Percentiles rank a stretch among this genome's conserved stretches.
Evolutionary conservation across 1,140 invertebrate species (phyloP).

Genomic region (Coptotermes formosanus): DNA sequence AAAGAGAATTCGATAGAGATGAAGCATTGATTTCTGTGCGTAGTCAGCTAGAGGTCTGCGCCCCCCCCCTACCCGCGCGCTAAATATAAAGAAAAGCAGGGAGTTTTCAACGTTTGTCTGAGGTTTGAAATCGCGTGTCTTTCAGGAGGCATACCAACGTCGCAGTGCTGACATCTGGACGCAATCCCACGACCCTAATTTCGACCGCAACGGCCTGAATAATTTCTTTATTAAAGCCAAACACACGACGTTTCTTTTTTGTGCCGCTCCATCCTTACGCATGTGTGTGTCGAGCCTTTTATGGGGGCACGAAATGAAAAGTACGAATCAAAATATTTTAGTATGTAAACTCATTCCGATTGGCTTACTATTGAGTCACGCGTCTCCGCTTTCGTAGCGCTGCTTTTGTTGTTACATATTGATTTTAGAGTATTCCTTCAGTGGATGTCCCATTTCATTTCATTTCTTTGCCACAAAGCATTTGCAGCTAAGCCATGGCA

Average conservation of each 20-base stretch:
- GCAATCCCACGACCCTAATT: not conserved
- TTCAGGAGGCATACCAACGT: too few relatives aligned
- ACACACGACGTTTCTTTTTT: not conserved
- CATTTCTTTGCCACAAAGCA: not conserved
- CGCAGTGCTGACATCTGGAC: not conserved
- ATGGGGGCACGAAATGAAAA: not conserved
- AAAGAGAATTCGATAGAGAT: not conserved
- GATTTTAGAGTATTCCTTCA: not conserved
- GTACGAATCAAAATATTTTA: not conserved
- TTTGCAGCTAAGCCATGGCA: not conserved
- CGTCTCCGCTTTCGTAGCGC: not conserved
- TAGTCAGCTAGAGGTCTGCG: not conserved
- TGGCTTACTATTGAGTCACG: not conserved
- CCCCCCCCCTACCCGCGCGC: not conserved
- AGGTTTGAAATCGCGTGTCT: constrained; percentile 4
- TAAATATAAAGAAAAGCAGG: not conserved
- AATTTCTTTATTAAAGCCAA: constrained; percentile 18
- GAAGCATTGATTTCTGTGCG: not conserved
- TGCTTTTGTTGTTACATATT: not conserved
- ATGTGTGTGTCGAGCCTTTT: not conserved
- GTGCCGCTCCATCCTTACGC: not conserved
- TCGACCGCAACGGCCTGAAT: not conserved
- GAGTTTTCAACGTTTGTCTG: not conserved
- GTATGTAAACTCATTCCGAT: not conserved
- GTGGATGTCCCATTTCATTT: not conserved